Percentiles rank a stretch among this genome's conserved stretches.
phyloP scores from a whole-genome alignment of 2,888 invertebrate genomes.

The Tubulanus polymorphus region DNA sequence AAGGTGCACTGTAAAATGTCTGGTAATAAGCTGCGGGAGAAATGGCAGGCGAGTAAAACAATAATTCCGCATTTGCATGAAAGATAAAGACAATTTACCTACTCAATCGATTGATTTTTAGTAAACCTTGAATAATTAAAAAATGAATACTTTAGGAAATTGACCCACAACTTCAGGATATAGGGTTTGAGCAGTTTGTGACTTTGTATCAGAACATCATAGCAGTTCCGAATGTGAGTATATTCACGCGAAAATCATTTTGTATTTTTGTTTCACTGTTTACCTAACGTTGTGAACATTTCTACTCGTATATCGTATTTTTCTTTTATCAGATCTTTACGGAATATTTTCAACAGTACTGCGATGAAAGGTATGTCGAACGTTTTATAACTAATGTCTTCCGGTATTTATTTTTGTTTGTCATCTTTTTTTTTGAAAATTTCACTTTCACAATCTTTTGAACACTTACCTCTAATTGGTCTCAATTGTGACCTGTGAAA shows the following conservation, averaged over 20 bases:
- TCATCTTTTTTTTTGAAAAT: constrained; percentile 5
- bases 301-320: not conserved
- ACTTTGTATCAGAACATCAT: constrained; percentile 78
- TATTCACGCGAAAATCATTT: constrained; percentile 4
- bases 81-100: not conserved
- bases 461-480: too few species aligned
- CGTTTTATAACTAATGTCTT: not conserved
- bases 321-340: constrained; percentile 61
- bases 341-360: constrained; percentile 52
- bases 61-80: not conserved
- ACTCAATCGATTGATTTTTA: constrained; percentile 3
- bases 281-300: not conserved
- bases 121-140: too few species aligned
- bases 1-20: constrained; percentile 87
- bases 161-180: constrained; percentile 64
- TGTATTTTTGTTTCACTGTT: not conserved
- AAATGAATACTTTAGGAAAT: too few species aligned
- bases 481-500: too few species aligned
- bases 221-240: constrained; percentile 72
- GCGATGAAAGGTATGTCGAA: constrained; percentile 26
- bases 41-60: constrained; percentile 54
- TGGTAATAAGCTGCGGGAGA: constrained; percentile 72
- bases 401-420: constrained; percentile 8
- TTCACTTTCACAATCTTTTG: too few species aligned
- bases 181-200: constrained; percentile 87